Percentiles rank a stretch among this genome's conserved stretches.
Evolutionary conservation across 92 coral and sea anemone genomes (phyloP).

Genomic region (Phenganax stokvisi): DNA sequence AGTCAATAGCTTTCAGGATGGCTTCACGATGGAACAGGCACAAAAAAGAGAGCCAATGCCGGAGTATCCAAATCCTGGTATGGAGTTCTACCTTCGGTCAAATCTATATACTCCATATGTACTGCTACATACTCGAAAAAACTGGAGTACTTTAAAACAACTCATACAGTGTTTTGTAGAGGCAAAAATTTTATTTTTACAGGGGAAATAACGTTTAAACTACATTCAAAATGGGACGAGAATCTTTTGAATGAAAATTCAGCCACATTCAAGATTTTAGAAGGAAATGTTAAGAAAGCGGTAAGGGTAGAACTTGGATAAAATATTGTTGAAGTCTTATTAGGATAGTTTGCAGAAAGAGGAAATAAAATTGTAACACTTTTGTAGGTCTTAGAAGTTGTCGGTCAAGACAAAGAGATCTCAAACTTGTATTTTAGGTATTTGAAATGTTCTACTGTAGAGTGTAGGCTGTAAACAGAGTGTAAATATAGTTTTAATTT

Average conservation of each 20-base stretch:
- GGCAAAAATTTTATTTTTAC: background rate
- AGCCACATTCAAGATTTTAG: conserved; percentile 62
- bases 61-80: conserved; percentile 29
- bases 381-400: conserved; percentile 56
- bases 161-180: background rate
- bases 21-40: conserved; percentile 32
- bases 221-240: conserved; percentile 74
- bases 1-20: conserved; percentile 18
- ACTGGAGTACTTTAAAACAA: background rate
- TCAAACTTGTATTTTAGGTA: conserved; percentile 92
- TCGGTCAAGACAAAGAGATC: conserved; percentile 55
- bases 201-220: conserved; percentile 92
- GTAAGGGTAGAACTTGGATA: conserved; percentile 48
- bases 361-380: background rate
- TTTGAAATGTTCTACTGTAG: background rate
- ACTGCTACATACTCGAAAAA: background rate
- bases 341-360: background rate
- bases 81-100: too few relatives aligned
- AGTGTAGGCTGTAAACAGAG: background rate
- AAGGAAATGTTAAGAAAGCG: conserved; percentile 80
- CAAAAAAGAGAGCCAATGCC: conserved; percentile 20
- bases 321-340: background rate
- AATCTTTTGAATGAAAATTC: conserved; percentile 53
- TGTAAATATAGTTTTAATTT: background rate
- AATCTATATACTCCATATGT: too few relatives aligned